Percentiles rank a stretch among this genome's conserved stretches.
Evolutionary conservation across 1,140 invertebrate genomes (phyloP).

Genomic region (Coelopa frigida): DNA sequence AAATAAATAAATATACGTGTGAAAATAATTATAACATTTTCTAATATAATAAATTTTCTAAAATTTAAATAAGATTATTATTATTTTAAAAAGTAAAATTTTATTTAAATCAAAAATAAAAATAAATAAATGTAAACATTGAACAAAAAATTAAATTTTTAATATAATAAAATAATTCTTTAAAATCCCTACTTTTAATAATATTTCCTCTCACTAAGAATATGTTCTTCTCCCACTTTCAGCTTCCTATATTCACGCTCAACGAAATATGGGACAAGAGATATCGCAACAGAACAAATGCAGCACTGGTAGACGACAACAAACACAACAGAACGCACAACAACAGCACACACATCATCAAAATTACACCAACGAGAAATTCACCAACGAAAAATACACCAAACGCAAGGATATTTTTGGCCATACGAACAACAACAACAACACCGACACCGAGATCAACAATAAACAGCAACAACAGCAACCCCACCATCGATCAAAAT

Average conservation of each 20-base stretch:
- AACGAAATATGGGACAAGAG: constrained; percentile 44
- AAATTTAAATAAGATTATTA: too few species aligned
- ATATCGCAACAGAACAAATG: constrained; percentile 36
- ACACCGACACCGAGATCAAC: constrained; percentile 3
- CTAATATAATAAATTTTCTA: too few species aligned
- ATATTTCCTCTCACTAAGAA: too few species aligned
- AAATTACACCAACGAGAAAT: constrained; percentile 17
- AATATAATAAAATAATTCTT: too few species aligned
- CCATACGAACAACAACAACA: neutral
- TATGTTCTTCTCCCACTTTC: constrained; percentile 2
- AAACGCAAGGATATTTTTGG: constrained; percentile 6
- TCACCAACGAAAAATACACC: constrained; percentile 11
- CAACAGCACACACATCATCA: constrained; percentile 2
- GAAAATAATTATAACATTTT: too few species aligned
- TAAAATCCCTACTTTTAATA: too few species aligned
- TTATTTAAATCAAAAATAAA: too few species aligned
- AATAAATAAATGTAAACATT: too few species aligned
- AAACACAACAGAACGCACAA: constrained; percentile 16
- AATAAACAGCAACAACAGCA: constrained; percentile 25
- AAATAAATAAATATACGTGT: too few species aligned
- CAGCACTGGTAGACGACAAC: constrained; percentile 25
- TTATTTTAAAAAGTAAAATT: too few species aligned
- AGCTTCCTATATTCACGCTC: constrained; percentile 36
- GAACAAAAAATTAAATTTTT: too few species aligned
- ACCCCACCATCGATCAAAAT: constrained; percentile 32